A percentile compares a stretch with the other conserved stretches of the same genome.
phyloP scores from a whole-genome alignment of 2,113 vertebrate species.

The Cathartes aura region DNA sequence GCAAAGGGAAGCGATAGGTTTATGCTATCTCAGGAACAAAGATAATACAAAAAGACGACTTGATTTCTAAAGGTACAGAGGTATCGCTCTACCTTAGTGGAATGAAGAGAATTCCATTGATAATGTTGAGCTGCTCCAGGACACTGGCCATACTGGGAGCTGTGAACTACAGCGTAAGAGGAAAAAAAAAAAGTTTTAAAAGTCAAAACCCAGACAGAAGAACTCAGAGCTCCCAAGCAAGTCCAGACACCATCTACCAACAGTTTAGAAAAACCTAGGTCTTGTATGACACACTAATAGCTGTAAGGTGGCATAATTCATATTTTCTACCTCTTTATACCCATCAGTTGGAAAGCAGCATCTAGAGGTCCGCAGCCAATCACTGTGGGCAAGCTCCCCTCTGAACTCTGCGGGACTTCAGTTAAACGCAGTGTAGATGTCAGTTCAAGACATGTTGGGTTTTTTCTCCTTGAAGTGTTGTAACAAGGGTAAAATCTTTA shows the following conservation, averaged over 20 bases:
- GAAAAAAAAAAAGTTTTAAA: background rate
- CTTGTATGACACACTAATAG: fast-evolving
- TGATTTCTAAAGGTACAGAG: background rate
- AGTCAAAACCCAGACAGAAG: background rate
- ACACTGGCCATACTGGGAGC: slow-evolving; percentile 97
- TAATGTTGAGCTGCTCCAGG: slow-evolving; percentile 96
- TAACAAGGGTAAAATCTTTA: background rate
- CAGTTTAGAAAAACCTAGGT: background rate
- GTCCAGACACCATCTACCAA: background rate
- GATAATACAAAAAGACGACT: too few species aligned
- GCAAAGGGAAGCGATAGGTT: background rate
- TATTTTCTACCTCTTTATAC: background rate
- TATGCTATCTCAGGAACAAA: background rate
- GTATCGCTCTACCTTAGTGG: slow-evolving; percentile 88
- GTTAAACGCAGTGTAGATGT: fast-evolving
- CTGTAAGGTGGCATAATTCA: background rate
- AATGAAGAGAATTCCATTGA: slow-evolving; percentile 99
- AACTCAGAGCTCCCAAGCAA: background rate
- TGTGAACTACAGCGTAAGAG: slow-evolving; percentile 82
- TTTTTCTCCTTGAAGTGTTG: background rate
- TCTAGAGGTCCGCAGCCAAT: background rate
- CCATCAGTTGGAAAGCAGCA: background rate
- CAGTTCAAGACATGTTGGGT: background rate
- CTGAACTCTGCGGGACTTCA: background rate
- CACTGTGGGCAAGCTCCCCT: background rate